Evolutionary conservation across 1,140 invertebrate genomes (phyloP), one percentile per base, ranked within the genome.

Genomic region (Drosophila seguyi): DNA sequence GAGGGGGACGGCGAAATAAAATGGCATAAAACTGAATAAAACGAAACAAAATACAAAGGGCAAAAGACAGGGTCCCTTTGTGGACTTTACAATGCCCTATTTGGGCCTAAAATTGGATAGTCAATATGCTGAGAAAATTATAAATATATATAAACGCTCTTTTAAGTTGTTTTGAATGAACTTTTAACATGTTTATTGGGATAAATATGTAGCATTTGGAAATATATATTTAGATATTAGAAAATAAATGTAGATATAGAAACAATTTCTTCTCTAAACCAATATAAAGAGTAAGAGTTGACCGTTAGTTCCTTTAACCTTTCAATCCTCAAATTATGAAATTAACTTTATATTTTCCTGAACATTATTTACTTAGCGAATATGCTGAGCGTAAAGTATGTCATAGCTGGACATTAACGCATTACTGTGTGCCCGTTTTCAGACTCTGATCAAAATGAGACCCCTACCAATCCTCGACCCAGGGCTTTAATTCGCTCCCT

Each of bases 401-500:
- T 31, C 22, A 11, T 31, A 7, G 18, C 16, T 39, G 38, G 14
- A 60, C 67, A 69, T 45, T 18, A 42, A 14, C 42, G 45, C 66
- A 42, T 69, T 60, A 38, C 38, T 56, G 7, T 56, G 13, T 47
- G 29, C 29, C 13, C 10, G 3, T 39, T 53, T 34, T 25, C 25
- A 50, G 16, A 13, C 20, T 27, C 39, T 18, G n/a, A 13, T 14
- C 38, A 20, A 63, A 63, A 52, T 22, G 36, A 13, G 67, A 31
- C 31, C 18, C 61, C 41, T 48, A 50, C 55, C 27, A 29, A 29
- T 44, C 34, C n/a, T n/a, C 56, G 29, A 61, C 18, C 59, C 39
- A 44, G 72, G 34, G 63, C 83, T 79, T 87, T 82, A 87, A 87
- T 87, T 87, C 82, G 78, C 71, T 65, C 75, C 47, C 47, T 50